These are phyloP conservation scores for Therioaphis trifolii DNA, from an alignment of 2,888 invertebrate species.

Conservation along the genomic window DNA sequence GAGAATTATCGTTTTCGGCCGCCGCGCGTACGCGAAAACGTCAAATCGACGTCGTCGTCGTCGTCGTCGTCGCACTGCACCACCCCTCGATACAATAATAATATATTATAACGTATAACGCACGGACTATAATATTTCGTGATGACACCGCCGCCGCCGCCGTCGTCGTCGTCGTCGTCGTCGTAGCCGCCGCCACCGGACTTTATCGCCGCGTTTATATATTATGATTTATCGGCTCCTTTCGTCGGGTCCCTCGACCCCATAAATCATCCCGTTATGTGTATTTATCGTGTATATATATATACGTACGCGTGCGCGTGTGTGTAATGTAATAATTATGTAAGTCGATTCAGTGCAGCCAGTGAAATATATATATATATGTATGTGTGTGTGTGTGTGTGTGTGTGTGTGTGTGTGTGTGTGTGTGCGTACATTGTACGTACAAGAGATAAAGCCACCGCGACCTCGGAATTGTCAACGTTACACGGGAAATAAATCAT, in stretches of 20 bases:
- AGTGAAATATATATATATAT: not conserved
- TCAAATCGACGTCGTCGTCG: not conserved
- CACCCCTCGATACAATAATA: not conserved
- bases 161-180: not conserved
- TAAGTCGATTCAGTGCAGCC: not conserved
- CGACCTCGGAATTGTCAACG: too few species aligned
- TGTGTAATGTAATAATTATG: constrained; percentile 21
- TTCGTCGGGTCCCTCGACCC: not conserved
- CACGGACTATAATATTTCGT: not conserved
- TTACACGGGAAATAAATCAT: too few species aligned
- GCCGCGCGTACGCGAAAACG: too few species aligned
- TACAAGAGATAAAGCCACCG: not conserved
- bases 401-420: too few species aligned
- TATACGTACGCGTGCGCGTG: not conserved
- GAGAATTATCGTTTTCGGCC: not conserved
- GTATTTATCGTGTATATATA: not conserved
- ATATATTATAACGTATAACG: too few species aligned
- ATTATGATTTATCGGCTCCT: constrained; percentile 43
- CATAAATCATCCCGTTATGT: constrained; percentile 25
- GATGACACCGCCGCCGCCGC: constrained; percentile 11
- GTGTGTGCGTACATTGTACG: too few species aligned
- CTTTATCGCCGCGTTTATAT: constrained; percentile 1
- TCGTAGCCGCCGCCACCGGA: not conserved
- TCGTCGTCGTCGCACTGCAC: not conserved
- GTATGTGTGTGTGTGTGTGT: too few species aligned